Evolutionary conservation across 1,140 invertebrate genomes (phyloP).

Genomic region (Plutomurus gul): DNA sequence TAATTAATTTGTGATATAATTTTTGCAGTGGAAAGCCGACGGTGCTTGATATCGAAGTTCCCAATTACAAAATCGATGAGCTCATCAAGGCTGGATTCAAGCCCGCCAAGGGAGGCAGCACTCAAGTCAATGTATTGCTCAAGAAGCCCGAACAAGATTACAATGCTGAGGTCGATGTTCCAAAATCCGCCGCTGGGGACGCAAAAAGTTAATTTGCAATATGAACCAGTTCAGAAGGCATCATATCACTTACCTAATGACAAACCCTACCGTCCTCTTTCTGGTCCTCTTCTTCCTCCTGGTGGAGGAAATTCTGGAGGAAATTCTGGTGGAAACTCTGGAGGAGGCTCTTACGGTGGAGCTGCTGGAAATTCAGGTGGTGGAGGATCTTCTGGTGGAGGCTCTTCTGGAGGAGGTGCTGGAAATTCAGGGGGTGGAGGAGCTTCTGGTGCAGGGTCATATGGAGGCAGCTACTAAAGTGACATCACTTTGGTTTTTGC

Average conservation of each 20-base stretch:
- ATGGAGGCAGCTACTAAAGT: too few relatives aligned
- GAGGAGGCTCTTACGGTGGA: too few relatives aligned
- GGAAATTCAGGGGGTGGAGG: too few relatives aligned
- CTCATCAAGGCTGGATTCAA: conserved; percentile 48
- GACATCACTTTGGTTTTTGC: too few relatives aligned
- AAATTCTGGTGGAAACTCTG: too few relatives aligned
- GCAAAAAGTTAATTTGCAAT: conserved; percentile 38
- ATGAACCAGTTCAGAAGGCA: conserved; percentile 8
- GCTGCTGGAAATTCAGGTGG: too few relatives aligned
- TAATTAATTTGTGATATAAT: too few relatives aligned
- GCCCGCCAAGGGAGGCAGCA: not conserved
- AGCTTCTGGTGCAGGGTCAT: too few relatives aligned
- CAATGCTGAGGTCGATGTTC: conserved; percentile 36
- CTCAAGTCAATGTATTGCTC: conserved; percentile 43
- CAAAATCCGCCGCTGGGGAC: not conserved
- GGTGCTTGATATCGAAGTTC: conserved; percentile 34
- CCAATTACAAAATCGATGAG: conserved; percentile 48
- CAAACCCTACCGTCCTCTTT: not conserved
- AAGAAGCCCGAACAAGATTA: conserved; percentile 47
- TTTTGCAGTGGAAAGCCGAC: not conserved
- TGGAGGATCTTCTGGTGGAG: too few relatives aligned
- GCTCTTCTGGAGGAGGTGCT: too few relatives aligned
- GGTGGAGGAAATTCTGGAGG: too few relatives aligned
- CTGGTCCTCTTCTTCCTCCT: conserved; percentile 30
- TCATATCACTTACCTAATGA: conserved; percentile 28